Evolutionary conservation across 2,113 vertebrate genomes (phyloP), one percentile per base, ranked within the genome.

Genomic region (Dicentrarchus labrax): DNA sequence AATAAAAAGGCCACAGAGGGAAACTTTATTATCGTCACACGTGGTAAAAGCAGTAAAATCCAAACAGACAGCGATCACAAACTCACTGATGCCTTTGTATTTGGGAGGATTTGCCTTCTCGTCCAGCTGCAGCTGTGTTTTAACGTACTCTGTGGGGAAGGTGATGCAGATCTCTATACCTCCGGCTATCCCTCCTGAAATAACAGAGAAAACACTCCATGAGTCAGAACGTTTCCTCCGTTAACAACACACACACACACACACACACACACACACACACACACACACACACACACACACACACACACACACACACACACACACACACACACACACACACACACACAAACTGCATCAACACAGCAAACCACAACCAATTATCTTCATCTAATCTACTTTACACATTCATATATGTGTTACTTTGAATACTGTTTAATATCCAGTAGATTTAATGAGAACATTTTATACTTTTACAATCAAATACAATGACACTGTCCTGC

Each of bases 141-240:
- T 99, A 61, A 99, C 97, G 13, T 99, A 99, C 84, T 99, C 98
- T 0, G 98, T 99, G 4, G 98, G 98, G 93, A 99, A 99, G 10
- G 98, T 99, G 93, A 99, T 99, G 94, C 98, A 99, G 94, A 99
- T 99, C 90, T 99, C 98, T 0, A 99, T 99, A 61, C 98, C 97
- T 77, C 97, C 97, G 0, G 97, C 97, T 19, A 98, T 86, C 57
- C 97, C 97, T 68, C 97, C 97, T 98, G 86, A 59, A 86, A 82
- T 12, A 80, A 65, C 0, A 54, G 21, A 16, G 61, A 45, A 61
- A 24, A 17, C 5, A 24, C 2, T 4, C 21, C 8, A 9, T 57
- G 15, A 59, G 6, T 1, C 48, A 41, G n/a, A 30, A 30, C 2
- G 30, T 30, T 30, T 30, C 30, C 30, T 30, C 30, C 4, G 30